Evolutionary conservation across 2,113 vertebrate species (phyloP).

Genomic region (Sakesphorus luctuosus): DNA sequence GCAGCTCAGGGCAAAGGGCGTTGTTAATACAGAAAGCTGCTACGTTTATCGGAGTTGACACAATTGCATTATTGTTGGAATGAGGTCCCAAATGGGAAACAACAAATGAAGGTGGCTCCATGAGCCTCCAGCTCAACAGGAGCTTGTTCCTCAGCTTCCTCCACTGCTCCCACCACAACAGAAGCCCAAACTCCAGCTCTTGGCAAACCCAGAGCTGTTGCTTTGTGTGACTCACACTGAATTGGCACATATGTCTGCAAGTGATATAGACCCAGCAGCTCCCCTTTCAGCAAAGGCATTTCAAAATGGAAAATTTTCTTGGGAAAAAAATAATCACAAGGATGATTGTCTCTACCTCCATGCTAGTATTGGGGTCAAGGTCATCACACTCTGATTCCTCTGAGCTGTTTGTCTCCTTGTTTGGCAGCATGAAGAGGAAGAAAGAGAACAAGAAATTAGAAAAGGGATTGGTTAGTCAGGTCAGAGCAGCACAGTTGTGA

Average conservation of each 20-base stretch:
- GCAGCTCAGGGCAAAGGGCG: neutral
- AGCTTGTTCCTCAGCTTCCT: neutral
- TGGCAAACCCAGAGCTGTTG: neutral
- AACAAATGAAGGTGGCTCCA: rapidly evolving
- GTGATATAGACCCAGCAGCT: neutral
- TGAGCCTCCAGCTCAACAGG: neutral
- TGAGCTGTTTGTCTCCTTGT: constrained; percentile 94
- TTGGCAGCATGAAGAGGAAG: constrained; percentile 80
- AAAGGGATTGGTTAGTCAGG: constrained; percentile 36
- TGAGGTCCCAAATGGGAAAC: neutral
- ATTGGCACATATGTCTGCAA: neutral
- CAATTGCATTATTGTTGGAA: neutral
- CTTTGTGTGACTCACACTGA: neutral
- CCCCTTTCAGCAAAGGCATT: constrained; percentile 1
- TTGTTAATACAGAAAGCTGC: neutral
- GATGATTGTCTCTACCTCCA: constrained; percentile 91
- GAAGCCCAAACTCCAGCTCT: neutral
- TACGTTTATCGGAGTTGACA: neutral
- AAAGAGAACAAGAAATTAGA: constrained; percentile 78
- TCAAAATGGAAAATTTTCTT: neutral
- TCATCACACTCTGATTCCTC: constrained; percentile 99
- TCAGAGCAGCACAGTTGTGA: constrained; percentile 7
- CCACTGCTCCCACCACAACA: neutral
- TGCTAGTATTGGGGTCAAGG: constrained; percentile 95
- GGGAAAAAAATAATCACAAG: constrained; percentile 50